phyloP scores from a whole-genome alignment of 1,140 invertebrate genomes.

The Lepidurus apus region DNA sequence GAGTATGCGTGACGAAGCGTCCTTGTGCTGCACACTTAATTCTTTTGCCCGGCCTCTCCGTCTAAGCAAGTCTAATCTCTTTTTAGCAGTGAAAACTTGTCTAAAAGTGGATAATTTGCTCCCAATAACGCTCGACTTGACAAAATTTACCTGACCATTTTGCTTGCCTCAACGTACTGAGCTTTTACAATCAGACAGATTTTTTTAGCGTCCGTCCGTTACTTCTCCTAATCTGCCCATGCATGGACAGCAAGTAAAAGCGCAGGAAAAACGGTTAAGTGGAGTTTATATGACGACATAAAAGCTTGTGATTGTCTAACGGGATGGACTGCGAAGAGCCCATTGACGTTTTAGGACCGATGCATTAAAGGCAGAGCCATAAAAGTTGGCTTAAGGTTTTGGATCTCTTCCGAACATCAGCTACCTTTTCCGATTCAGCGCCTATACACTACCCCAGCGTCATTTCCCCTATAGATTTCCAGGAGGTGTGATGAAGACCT shows the following conservation, averaged over 20 bases:
- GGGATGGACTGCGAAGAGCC: slow-evolving; percentile 16
- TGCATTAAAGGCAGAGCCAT: not conserved
- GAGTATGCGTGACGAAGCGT: too few relatives aligned
- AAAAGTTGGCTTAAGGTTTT: slow-evolving; percentile 1
- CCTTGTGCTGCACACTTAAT: too few relatives aligned
- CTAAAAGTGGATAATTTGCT: too few relatives aligned
- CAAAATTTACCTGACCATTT: too few relatives aligned
- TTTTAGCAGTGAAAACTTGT: too few relatives aligned
- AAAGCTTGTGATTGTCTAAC: slow-evolving; percentile 12
- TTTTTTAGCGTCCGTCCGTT: not conserved
- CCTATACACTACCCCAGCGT: not conserved
- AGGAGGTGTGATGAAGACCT: slow-evolving; percentile 7
- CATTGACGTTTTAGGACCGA: slow-evolving; percentile 4
- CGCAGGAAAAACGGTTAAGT: not conserved
- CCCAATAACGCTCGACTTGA: too few relatives aligned
- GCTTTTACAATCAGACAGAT: not conserved
- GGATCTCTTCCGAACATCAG: slow-evolving; percentile 13
- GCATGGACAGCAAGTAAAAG: not conserved
- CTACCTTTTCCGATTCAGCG: not conserved
- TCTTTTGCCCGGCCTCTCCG: too few relatives aligned
- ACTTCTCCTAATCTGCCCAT: not conserved
- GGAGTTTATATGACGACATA: slow-evolving; percentile 3
- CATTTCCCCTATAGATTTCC: slow-evolving; percentile 10
- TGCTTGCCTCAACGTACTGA: too few relatives aligned
- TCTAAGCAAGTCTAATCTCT: too few relatives aligned